Percentiles rank a stretch among this genome's conserved stretches.
Conservation (phyloP, 2,113 vertebrate genomes). For the Sapayoa aenigma region DNA sequence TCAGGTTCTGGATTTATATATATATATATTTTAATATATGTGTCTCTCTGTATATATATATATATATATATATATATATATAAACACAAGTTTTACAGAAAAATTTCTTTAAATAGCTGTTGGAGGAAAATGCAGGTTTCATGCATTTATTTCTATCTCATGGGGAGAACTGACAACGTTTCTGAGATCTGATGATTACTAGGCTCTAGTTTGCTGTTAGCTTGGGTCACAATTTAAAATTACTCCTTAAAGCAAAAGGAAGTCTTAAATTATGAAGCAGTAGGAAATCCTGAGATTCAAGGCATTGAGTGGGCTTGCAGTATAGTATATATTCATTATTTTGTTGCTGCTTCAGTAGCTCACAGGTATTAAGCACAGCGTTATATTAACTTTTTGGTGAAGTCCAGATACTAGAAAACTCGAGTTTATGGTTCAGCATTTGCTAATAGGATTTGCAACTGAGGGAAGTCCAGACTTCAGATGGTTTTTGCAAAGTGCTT, state of each 20-base stretch:
- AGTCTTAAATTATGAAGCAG: background rate
- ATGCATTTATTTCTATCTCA: background rate
- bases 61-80: background rate
- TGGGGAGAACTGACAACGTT: background rate
- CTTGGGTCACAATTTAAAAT: constrained; percentile 11
- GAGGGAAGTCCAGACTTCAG: background rate
- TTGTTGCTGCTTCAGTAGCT: constrained; percentile 20
- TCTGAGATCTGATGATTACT: background rate
- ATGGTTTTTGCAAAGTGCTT: background rate
- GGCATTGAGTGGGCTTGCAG: background rate
- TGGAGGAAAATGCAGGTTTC: background rate
- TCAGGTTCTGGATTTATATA: background rate
- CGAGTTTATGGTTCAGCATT: constrained; percentile 18
- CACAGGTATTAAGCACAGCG: background rate
- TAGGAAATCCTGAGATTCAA: constrained; percentile 5
- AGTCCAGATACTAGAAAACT: background rate
- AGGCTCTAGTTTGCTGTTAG: constrained; percentile 1
- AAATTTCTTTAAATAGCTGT: background rate
- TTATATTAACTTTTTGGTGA: background rate
- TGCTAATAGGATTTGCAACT: constrained; percentile 34
- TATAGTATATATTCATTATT: background rate
- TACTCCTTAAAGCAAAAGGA: background rate
- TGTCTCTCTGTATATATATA: background rate
- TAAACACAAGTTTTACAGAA: background rate
- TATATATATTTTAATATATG: background rate